These are phyloP conservation scores for Melanostoma mellinum DNA, from an alignment of 2,888 invertebrate genomes.

Conservation along the genomic window DNA sequence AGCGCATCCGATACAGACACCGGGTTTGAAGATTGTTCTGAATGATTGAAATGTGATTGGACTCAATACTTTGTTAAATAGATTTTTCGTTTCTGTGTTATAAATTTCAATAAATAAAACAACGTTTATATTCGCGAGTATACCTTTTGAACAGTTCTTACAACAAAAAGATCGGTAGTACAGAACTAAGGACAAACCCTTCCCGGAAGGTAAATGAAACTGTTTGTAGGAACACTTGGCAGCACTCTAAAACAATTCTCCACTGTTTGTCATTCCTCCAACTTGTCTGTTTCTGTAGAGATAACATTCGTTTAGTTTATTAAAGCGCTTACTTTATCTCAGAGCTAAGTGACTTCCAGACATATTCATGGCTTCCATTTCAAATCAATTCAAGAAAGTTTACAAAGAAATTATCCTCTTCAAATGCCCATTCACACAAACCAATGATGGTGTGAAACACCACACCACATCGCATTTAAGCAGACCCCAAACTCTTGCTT, in stretches of 20 bases:
- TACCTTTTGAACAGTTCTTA: not conserved
- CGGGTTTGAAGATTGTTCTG: conserved; percentile 75
- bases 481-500: too few relatives aligned
- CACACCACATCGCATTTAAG: not conserved
- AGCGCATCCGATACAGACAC: conserved; percentile 72
- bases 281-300: not conserved
- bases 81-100: conserved; percentile 58
- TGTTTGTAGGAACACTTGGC: too few relatives aligned
- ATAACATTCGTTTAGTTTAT: not conserved
- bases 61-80: conserved; percentile 52
- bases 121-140: conserved; percentile 47
- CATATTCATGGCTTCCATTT: conserved; percentile 12
- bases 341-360: not conserved
- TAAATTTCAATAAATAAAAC: conserved; percentile 59
- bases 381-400: conserved; percentile 54
- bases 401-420: conserved; percentile 31
- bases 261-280: too few relatives aligned
- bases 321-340: not conserved
- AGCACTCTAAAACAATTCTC: too few relatives aligned
- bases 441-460: not conserved
- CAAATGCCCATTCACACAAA: conserved; percentile 4
- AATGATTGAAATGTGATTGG: conserved; percentile 52
- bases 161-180: not conserved
- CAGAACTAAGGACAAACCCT: too few relatives aligned
- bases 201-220: too few relatives aligned